These are phyloP conservation scores for Gibbula magus DNA, from an alignment of 2,888 invertebrate species.

Conservation along the genomic window DNA sequence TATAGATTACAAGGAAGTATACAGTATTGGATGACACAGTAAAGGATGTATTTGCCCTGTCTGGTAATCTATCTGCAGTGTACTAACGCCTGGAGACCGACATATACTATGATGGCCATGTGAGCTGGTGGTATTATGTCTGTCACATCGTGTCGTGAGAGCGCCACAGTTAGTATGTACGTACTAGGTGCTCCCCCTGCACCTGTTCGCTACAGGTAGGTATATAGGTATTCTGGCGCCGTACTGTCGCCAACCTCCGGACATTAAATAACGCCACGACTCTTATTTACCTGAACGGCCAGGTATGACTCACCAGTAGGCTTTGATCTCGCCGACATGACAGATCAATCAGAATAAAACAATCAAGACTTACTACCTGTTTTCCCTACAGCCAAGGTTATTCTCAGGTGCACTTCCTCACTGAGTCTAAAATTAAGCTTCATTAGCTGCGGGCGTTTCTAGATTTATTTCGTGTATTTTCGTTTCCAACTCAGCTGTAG, in stretches of 20 bases:
- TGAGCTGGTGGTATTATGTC: no score
- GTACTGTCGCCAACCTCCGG: neutral
- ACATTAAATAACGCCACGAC: neutral
- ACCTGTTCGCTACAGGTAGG: neutral
- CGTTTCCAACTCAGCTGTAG: neutral
- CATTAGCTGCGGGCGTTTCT: neutral
- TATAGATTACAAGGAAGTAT: no score
- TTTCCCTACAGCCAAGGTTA: neutral
- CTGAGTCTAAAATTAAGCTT: neutral
- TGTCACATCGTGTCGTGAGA: no score
- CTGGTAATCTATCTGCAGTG: no score
- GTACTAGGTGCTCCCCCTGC: neutral
- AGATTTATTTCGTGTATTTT: neutral
- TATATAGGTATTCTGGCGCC: neutral
- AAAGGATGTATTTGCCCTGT: no score
- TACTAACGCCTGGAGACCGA: no score
- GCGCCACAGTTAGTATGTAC: no score
- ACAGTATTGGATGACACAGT: no score
- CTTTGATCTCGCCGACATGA: neutral
- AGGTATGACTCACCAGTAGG: neutral
- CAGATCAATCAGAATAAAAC: slow-evolving; percentile 15
- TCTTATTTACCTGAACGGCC: neutral
- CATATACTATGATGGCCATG: no score
- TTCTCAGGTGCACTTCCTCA: neutral
- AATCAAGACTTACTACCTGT: neutral